Percentiles rank a stretch among this genome's conserved stretches.
These are phyloP conservation scores for Pasiphila rectangulata DNA, from an alignment of 2,888 invertebrate species.

Conservation along the genomic window DNA sequence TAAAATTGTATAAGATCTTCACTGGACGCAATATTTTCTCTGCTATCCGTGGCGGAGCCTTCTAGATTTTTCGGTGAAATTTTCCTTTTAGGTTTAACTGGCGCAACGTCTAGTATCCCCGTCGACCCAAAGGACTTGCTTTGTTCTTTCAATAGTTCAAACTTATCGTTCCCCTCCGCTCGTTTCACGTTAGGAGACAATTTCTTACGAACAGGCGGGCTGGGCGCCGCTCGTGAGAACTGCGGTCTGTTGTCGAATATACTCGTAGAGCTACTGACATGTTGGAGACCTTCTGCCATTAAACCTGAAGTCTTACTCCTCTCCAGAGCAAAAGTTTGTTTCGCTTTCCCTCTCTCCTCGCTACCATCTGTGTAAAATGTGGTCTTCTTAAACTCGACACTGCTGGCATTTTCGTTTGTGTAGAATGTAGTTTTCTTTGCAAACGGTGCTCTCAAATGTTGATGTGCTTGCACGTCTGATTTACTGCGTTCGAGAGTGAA, in stretches of 20 bases:
- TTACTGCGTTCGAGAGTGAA: slow-evolving; percentile 72
- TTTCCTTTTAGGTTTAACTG: slow-evolving; percentile 67
- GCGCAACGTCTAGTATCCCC: slow-evolving; percentile 60
- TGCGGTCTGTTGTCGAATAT: slow-evolving; percentile 69
- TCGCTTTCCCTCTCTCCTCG: slow-evolving; percentile 38
- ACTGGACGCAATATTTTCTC: slow-evolving; percentile 38
- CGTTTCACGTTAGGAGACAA: slow-evolving; percentile 54
- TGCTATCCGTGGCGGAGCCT: slow-evolving; percentile 35
- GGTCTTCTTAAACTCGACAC: slow-evolving; percentile 52
- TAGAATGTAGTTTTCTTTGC: slow-evolving; percentile 62
- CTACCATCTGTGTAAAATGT: slow-evolving; percentile 57
- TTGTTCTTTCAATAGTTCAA: slow-evolving; percentile 51
- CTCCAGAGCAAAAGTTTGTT: slow-evolving; percentile 53
- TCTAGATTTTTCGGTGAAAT: slow-evolving; percentile 57
- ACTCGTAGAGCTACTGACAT: slow-evolving; percentile 52
- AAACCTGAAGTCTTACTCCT: slow-evolving; percentile 70
- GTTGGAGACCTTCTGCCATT: slow-evolving; percentile 49
- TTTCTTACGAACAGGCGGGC: slow-evolving; percentile 69
- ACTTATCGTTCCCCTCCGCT: slow-evolving; percentile 45
- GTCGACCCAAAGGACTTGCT: slow-evolving; percentile 53
- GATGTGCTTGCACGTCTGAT: slow-evolving; percentile 68
- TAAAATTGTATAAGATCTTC: slow-evolving; percentile 74
- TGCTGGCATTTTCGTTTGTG: slow-evolving; percentile 49
- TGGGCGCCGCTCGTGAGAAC: slow-evolving; percentile 69
- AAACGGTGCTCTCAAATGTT: slow-evolving; percentile 48